Base-by-base conservation (phyloP, 2,888 invertebrate species). In the Bombylius discolor region DNA sequence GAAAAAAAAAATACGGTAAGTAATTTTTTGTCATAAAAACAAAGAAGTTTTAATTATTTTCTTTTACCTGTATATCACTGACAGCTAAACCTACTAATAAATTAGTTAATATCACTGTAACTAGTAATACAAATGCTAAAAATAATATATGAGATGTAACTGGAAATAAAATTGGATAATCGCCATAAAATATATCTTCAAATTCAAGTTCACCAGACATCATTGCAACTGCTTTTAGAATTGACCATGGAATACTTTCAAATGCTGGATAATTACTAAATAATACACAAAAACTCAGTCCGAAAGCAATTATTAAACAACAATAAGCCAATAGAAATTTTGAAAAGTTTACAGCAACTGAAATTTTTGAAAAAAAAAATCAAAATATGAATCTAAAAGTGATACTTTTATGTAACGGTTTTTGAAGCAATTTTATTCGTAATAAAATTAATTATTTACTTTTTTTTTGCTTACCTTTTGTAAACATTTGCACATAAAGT, bases 191-290 rank as follows among this genome's bases (percentile, higher is more conserved):
- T 60, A 89, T 85, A 64, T 89, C 89, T 68, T 90, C 89, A 62
- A 87, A 89, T 68, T 89, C 89, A 51, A 90, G 69, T 70, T 91
- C 90, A 0, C 90, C 90, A 0, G 89, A 86, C 89, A 91, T 89
- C 90, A 91, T 90, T 64, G 89, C 85, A 13, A 90, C 81, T 0
- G 88, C 87, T 73, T 90, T 89, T 1, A 90, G 73, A 0, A 89
- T 66, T 0, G 70, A 69, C 73, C 72, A 70, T 1, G 71, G 66
- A 32, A 87, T 77, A 62, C 82, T 80, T 57, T 73, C 67, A 67
- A 88, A 89, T 0, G 89, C 80, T 36, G 82, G 79, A 66, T 87
- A 86, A 64, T 86, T 85, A 50, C 85, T 82, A 67, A 90, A 89
- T 6, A 91, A 73, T 4, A 91, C 87, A n/a, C 84, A 84, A 63